Conservation (phyloP, 1,140 invertebrate species). For the Megalopta genalis region DNA sequence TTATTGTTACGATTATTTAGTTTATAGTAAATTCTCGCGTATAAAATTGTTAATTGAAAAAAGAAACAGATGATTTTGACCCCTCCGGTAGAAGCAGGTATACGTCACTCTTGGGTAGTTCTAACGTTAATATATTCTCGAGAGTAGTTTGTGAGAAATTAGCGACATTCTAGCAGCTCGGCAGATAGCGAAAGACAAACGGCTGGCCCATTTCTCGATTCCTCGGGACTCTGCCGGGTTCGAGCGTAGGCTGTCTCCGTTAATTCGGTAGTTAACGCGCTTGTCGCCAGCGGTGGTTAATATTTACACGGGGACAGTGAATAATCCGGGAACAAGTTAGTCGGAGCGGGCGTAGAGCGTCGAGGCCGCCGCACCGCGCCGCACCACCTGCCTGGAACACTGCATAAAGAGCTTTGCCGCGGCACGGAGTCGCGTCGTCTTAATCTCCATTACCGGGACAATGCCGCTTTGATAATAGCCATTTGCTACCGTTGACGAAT, state of each 20-base stretch:
- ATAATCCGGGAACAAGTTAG: conserved; percentile 37
- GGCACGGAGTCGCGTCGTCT: conserved; percentile 25
- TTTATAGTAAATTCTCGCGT: no score
- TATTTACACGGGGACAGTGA: conserved; percentile 33
- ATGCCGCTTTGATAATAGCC: conserved; percentile 37
- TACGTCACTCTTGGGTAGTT: no score
- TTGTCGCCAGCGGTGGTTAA: neutral
- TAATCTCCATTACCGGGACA: conserved; percentile 47
- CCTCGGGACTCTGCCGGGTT: neutral
- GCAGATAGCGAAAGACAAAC: no score
- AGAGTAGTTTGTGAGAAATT: no score
- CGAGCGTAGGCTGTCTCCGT: neutral
- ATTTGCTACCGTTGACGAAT: conserved; percentile 38
- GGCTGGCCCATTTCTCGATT: no score
- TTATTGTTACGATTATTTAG: no score
- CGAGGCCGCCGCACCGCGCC: no score
- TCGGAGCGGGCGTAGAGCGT: neutral
- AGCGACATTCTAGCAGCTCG: no score
- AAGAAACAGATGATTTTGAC: no score
- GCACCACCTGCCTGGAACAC: neutral
- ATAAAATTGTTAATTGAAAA: no score
- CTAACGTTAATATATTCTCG: no score
- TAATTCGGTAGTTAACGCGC: conserved; percentile 22
- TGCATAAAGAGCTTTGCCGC: conserved; percentile 26
- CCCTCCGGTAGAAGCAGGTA: no score